Percentiles rank a stretch among this genome's conserved stretches.
Conservation (phyloP, 2,888 invertebrate genomes). For the Romanomermis culicivorax region DNA sequence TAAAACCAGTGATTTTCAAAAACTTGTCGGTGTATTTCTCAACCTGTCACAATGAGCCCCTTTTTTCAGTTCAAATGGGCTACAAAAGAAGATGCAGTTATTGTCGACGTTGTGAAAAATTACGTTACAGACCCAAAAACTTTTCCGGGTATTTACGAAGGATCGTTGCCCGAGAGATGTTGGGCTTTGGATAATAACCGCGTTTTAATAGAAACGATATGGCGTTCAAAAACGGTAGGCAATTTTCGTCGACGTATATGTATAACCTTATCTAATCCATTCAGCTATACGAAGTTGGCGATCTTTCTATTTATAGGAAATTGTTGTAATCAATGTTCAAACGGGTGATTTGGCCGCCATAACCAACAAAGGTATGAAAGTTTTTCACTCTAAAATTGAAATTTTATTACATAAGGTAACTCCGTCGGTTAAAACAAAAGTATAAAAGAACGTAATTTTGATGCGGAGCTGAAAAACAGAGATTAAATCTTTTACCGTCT, state of each 20-base stretch:
- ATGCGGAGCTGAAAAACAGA: too few relatives aligned
- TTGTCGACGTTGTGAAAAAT: too few relatives aligned
- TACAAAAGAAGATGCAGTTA: too few relatives aligned
- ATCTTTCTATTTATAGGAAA: conserved; percentile 13
- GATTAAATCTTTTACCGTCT: too few relatives aligned
- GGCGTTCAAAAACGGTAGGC: conserved; percentile 17
- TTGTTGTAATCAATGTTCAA: conserved; percentile 16
- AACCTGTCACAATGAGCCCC: too few relatives aligned
- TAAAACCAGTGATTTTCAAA: too few relatives aligned
- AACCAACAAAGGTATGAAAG: conserved; percentile 13
- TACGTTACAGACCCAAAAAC: not conserved
- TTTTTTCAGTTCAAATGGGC: too few relatives aligned
- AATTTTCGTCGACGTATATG: too few relatives aligned
- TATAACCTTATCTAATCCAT: too few relatives aligned
- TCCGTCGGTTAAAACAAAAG: too few relatives aligned
- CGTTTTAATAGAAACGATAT: conserved; percentile 17
- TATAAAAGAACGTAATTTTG: too few relatives aligned
- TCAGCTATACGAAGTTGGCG: not conserved
- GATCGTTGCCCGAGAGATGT: conserved; percentile 10
- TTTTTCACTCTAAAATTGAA: not conserved
- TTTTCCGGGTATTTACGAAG: conserved; percentile 4
- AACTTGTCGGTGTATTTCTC: too few relatives aligned
- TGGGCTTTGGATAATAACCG: conserved; percentile 18
- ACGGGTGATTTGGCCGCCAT: conserved; percentile 14
- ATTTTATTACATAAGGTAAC: not conserved